Conservation (phyloP, 1,140 invertebrate species). For the Anoplophora glabripennis region DNA sequence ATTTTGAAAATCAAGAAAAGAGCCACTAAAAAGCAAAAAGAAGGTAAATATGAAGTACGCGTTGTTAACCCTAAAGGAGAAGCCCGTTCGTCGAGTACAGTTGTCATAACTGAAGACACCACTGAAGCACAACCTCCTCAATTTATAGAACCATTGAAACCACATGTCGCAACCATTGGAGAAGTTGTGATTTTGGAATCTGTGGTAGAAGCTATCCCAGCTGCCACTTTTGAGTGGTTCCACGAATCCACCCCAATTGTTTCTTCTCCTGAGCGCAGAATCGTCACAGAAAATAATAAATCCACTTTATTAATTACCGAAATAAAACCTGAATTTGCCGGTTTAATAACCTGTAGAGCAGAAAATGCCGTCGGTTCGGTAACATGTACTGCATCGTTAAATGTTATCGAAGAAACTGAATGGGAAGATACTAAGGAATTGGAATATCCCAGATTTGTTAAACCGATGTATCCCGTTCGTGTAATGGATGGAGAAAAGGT, state of each 20-base stretch:
- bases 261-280: slow-evolving; percentile 63
- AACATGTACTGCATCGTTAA: slow-evolving; percentile 75
- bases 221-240: slow-evolving; percentile 85
- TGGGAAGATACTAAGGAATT: slow-evolving; percentile 62
- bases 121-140: slow-evolving; percentile 66
- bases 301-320: slow-evolving; percentile 79
- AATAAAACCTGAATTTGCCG: slow-evolving; percentile 67
- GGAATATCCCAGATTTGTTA: slow-evolving; percentile 71
- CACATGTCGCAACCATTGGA: slow-evolving; percentile 67
- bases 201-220: slow-evolving; percentile 70
- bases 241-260: slow-evolving; percentile 63
- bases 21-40: slow-evolving; percentile 64
- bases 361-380: slow-evolving; percentile 85
- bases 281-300: slow-evolving; percentile 73
- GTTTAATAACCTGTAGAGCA: slow-evolving; percentile 82
- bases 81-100: slow-evolving; percentile 73
- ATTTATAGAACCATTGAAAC: slow-evolving; percentile 69
- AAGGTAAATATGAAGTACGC: slow-evolving; percentile 81
- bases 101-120: slow-evolving; percentile 60
- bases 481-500: slow-evolving; percentile 93
- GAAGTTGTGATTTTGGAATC: slow-evolving; percentile 79
- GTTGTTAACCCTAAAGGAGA: slow-evolving; percentile 73
- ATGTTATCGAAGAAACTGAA: slow-evolving; percentile 60
- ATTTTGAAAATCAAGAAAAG: slow-evolving; percentile 65
- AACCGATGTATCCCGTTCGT: slow-evolving; percentile 66